These are phyloP conservation scores for Trichonephila inaurata DNA, from an alignment of 1,140 invertebrate genomes.

Conservation along the genomic window DNA sequence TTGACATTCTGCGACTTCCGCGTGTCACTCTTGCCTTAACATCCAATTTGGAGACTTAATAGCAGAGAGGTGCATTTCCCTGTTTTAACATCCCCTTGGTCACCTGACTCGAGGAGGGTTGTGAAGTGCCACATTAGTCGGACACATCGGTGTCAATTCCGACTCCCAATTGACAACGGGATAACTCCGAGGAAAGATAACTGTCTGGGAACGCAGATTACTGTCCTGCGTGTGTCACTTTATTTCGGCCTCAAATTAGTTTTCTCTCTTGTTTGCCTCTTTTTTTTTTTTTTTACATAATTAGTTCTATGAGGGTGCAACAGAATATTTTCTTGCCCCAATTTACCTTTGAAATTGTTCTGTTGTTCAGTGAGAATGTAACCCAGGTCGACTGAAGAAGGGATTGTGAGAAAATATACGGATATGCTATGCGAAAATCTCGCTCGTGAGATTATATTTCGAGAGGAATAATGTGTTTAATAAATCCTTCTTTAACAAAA, in stretches of 20 bases:
- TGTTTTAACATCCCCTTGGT: constrained; percentile 6
- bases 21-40: constrained; percentile 19
- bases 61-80: constrained; percentile 23
- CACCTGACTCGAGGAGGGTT: background rate
- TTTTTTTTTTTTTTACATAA: background rate
- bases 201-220: background rate
- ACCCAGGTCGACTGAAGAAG: too few species aligned
- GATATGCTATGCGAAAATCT: too few species aligned
- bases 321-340: too few species aligned
- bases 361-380: too few species aligned
- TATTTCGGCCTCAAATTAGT: background rate
- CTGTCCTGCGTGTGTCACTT: background rate
- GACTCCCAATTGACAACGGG: background rate
- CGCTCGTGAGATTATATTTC: too few species aligned
- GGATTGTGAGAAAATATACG: too few species aligned
- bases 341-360: too few species aligned
- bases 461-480: too few species aligned
- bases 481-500: too few species aligned
- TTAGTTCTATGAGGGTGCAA: background rate
- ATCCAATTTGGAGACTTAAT: constrained; percentile 28
- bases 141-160: background rate
- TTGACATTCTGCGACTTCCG: background rate
- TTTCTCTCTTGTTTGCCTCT: background rate
- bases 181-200: background rate
- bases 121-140: background rate